These are phyloP conservation scores for Acanthaster planci DNA, from an alignment of 35 echinoderm and acorn worm species.

Conservation along the genomic window DNA sequence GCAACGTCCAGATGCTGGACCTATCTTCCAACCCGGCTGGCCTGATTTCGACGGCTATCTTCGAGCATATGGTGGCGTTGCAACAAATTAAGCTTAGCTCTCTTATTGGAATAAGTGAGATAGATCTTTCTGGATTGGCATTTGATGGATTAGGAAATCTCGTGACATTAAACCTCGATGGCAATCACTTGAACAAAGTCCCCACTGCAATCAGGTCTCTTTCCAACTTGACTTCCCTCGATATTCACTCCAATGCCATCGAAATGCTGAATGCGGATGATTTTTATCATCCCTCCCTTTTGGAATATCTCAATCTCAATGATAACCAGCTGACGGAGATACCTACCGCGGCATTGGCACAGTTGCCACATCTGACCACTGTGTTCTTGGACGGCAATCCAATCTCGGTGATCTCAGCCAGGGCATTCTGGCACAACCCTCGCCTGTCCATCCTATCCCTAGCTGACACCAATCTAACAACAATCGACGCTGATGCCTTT, in stretches of 20 bases:
- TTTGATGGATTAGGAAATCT: slow-evolving; percentile 19
- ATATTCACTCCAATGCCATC: neutral
- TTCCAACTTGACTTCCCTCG: neutral
- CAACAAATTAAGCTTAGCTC: neutral
- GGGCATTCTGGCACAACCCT: neutral
- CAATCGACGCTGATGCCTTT: slow-evolving; percentile 5
- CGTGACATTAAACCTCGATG: neutral
- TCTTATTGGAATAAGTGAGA: neutral
- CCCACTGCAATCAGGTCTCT: neutral
- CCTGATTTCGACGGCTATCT: neutral
- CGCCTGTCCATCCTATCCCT: neutral
- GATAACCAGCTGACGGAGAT: neutral
- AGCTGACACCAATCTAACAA: neutral
- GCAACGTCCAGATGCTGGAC: neutral
- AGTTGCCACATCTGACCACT: neutral
- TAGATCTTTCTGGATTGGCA: neutral
- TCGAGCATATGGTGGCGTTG: neutral
- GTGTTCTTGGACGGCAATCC: neutral
- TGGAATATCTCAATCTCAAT: neutral
- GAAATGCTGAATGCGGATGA: neutral
- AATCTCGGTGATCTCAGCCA: neutral
- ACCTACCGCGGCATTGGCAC: neutral
- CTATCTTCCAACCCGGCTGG: neutral
- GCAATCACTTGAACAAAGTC: neutral
- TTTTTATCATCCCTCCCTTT: neutral